Conservation (phyloP, 2,888 invertebrate genomes). For the Petrophora chlorosata region DNA sequence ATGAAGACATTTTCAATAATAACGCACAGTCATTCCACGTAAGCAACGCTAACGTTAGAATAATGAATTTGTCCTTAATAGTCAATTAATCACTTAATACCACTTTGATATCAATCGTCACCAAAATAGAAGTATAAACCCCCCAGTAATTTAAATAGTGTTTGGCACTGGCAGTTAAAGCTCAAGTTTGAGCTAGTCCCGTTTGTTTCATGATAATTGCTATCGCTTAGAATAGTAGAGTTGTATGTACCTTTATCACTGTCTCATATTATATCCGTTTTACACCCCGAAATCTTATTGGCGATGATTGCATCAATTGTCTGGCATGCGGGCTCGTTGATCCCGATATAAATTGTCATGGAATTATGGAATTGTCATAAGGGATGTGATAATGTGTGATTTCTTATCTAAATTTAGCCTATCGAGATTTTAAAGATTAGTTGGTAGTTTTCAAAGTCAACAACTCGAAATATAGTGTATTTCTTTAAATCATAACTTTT, state of each 20-base stretch:
- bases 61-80: too few relatives aligned
- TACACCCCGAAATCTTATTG: constrained; percentile 79
- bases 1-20: background rate
- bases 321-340: constrained; percentile 80
- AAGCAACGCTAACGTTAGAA: too few relatives aligned
- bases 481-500: too few relatives aligned
- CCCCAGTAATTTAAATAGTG: too few relatives aligned
- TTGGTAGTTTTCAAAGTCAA: constrained; percentile 26
- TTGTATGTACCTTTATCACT: background rate
- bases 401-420: constrained; percentile 45
- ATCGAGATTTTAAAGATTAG: too few relatives aligned
- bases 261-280: constrained; percentile 35
- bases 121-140: too few relatives aligned
- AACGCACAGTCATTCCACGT: background rate
- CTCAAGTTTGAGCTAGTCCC: too few relatives aligned
- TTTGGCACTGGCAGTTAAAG: too few relatives aligned
- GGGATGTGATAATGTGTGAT: constrained; percentile 56
- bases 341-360: constrained; percentile 73
- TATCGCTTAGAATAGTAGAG: background rate
- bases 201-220: background rate
- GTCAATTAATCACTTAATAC: too few relatives aligned
- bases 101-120: too few relatives aligned
- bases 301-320: constrained; percentile 83
- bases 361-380: constrained; percentile 64
- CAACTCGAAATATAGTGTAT: too few relatives aligned